Evolutionary conservation across 2,888 invertebrate genomes (phyloP), one percentile per base, ranked within the genome.

Genomic region (Aphodius sticticus): DNA sequence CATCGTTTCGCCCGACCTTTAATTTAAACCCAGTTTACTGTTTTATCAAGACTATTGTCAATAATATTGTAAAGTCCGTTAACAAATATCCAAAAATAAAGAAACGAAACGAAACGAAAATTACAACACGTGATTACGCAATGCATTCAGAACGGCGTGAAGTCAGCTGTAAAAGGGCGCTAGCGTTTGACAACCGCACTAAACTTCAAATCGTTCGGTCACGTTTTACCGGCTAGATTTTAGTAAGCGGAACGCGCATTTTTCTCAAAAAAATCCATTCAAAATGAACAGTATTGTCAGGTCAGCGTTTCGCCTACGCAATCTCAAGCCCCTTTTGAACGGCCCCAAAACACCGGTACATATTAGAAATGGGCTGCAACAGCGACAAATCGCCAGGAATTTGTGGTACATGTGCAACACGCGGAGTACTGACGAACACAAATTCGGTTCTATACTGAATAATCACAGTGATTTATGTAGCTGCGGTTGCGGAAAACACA

Each of bases 341-440:
- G 92, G 92, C 84, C 92, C 93, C 53, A 93, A 92, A 88, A 91
- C 92, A 70, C 92, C 93, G 6, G 89, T 93, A 80, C 91, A 93
- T 83, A 80, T 87, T 5, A 87, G 87, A 81, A 87, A 86, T 81
- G 82, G 84, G 6, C 83, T 87, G 9, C 82, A 86, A 76, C 93
- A 93, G 88, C 92, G 92, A 85, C 94, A 94, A 88, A 92, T 93
- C 83, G 92, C 93, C 0, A 90, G 95, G 83, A 93, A 93, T 83
- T 90, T 95, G 85, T 95, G 95, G 95, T 93, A 94, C 91, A 93
- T 94, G 93, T 93, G 91, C 83, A 91, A 90, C 83, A 88, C 86
- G 80, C 87, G 87, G 78, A 86, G 85, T 79, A 86, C 88, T 77
- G 84, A 85, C 70, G 80, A 82, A 35, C 81, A 86, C 70, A 78